phyloP scores from a whole-genome alignment of 2,113 vertebrate species.

The Oreotragus oreotragus region DNA sequence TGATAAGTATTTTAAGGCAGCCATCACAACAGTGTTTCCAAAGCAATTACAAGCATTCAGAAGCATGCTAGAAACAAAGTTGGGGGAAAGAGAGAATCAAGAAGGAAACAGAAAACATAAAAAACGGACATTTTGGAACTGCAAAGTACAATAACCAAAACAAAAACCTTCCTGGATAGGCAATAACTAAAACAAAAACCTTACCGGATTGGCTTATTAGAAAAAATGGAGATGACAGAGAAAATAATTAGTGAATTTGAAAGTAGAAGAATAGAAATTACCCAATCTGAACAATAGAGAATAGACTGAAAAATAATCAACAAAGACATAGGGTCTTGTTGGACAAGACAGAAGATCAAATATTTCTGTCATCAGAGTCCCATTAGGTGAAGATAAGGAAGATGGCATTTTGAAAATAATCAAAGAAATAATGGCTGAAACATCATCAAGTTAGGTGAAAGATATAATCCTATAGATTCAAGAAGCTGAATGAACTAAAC shows the following conservation, averaged over 20 bases:
- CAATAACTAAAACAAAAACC: slow-evolving; percentile 16
- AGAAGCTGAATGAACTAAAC: background rate
- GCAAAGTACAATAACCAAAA: slow-evolving; percentile 28
- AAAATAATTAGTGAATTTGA: background rate
- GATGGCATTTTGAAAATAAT: background rate
- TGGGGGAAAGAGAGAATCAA: background rate
- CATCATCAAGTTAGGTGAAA: background rate
- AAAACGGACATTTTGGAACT: slow-evolving; percentile 25
- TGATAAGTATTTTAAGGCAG: slow-evolving; percentile 26
- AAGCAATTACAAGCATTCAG: background rate
- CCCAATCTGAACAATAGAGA: background rate
- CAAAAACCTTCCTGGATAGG: background rate
- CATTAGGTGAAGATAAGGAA: slow-evolving; percentile 23
- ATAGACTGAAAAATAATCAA: background rate
- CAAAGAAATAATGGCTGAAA: slow-evolving; percentile 12
- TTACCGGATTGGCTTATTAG: background rate
- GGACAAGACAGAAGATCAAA: background rate
- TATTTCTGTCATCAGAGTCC: background rate
- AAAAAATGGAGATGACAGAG: background rate
- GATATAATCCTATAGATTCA: background rate
- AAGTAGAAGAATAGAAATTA: slow-evolving; percentile 7
- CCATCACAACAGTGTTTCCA: background rate
- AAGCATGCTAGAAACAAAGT: slow-evolving; percentile 16
- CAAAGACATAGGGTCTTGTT: background rate
- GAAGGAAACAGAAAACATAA: background rate